Evolutionary conservation across 1,140 invertebrate genomes (phyloP).

Genomic region (Pristionchus pacificus): DNA sequence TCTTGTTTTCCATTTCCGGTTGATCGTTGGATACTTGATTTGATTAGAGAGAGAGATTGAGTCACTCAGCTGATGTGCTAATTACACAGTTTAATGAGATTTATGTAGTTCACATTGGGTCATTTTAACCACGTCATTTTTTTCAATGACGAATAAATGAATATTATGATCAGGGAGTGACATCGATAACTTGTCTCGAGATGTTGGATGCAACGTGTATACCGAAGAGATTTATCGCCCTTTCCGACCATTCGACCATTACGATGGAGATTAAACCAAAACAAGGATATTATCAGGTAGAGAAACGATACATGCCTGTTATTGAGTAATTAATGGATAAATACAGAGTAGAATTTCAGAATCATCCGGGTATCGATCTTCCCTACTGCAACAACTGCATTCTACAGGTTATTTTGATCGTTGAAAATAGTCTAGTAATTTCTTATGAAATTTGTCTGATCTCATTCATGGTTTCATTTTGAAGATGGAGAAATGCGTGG

Average conservation of each 20-base stretch:
- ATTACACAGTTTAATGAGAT: no score
- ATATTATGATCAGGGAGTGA: no score
- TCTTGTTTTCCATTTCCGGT: slow-evolving; percentile 6
- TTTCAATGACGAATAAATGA: no score
- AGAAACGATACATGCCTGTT: background rate
- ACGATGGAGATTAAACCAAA: slow-evolving; percentile 53
- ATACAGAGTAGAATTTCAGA: slow-evolving; percentile 38
- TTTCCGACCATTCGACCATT: slow-evolving; percentile 42
- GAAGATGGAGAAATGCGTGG: slow-evolving; percentile 50
- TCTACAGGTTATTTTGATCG: slow-evolving; percentile 40
- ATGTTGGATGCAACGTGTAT: slow-evolving; percentile 55
- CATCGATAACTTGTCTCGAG: slow-evolving; percentile 39
- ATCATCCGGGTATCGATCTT: slow-evolving; percentile 43
- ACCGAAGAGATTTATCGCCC: slow-evolving; percentile 23
- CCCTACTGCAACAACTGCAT: slow-evolving; percentile 55
- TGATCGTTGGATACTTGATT: no score
- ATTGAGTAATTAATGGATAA: background rate
- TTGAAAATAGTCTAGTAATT: no score
- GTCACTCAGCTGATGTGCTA: no score
- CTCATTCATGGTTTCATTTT: slow-evolving; percentile 21
- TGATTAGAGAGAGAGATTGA: no score
- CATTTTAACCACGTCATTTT: no score
- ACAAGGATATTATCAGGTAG: slow-evolving; percentile 38
- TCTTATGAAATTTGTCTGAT: no score
- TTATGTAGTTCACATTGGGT: no score